Evolutionary conservation across 2,797 vertebrate genomes (phyloP), one percentile per base, ranked within the genome.

Genomic region (Decapterus maruadsi): DNA sequence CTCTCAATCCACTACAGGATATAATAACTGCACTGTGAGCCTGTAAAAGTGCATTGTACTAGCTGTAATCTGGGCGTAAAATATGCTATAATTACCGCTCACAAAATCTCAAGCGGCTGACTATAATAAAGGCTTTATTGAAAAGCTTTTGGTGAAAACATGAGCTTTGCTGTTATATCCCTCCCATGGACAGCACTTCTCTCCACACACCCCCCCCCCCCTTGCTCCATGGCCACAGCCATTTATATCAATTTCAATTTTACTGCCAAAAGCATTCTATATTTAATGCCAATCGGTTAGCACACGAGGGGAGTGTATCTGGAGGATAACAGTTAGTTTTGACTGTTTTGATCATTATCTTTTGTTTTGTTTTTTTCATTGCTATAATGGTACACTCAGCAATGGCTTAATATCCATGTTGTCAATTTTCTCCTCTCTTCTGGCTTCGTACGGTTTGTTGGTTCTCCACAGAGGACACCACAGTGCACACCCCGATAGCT

Each of bases 61-160:
- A 54, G 20, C 61, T 65, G 59, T 69, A 72, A 75, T 57, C 38
- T 29, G 55, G 31, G 45, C 48, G 45, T 53, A 59, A 59, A 64
- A 51, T 36, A 46, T 74, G 45, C 20, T 38, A 19, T 69, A 79
- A 87, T 81, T 83, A 50, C 38, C 38, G 50, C 60, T 60, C 62
- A 54, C 59, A 61, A 62, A 78, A 56, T 62, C 60, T 79, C 59
- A 72, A 80, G 76, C 69, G 71, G 13, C 29, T 50, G 45, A 75
- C 61, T 50, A 43, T n/a, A 72, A 80, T 69, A 75, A 80, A 72
- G 17, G 31, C 56, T 72, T 81, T 67, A 66, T 72, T 78, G 29
- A 77, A 59, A 79, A 54, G 56, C 36, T 53, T 54, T 77, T 68
- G 42, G 9, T 77, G n/a, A 68, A 71, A 64, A 75, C 46, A 70